phyloP scores from a whole-genome alignment of 2,113 vertebrate genomes.

The Nycticryphes semicollaris region DNA sequence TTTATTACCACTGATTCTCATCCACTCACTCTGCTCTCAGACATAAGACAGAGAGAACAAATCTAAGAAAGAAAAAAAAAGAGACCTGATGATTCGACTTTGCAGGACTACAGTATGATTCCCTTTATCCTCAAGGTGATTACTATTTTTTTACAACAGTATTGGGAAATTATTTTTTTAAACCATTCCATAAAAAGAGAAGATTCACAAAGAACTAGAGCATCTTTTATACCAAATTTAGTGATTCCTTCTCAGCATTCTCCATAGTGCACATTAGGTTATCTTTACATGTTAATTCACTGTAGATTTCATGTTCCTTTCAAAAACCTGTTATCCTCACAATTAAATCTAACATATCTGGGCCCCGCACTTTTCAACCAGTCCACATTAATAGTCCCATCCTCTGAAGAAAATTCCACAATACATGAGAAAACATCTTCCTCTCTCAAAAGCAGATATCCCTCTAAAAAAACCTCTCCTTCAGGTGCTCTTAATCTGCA shows the following conservation, averaged over 20 bases:
- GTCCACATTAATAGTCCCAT: neutral
- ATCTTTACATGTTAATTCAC: neutral
- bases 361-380: neutral
- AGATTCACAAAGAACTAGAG: neutral
- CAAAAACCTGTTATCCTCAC: neutral
- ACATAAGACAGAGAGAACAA: neutral
- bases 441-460: neutral
- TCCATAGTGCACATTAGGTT: neutral
- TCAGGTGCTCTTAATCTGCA: neutral
- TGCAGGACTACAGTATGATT: neutral
- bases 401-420: neutral
- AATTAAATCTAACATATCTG: neutral
- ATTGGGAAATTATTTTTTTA: neutral
- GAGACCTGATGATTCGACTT: neutral
- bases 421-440: neutral
- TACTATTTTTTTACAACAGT: neutral
- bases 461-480: neutral
- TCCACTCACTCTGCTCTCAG: neutral
- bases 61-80: neutral
- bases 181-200: neutral
- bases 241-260: neutral
- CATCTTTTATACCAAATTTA: neutral
- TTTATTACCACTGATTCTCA: neutral
- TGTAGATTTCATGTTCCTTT: fast-evolving
- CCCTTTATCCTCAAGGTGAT: neutral